These are phyloP conservation scores for Pollimyrus isidori DNA, from an alignment of 2,113 vertebrate species.

Conservation along the genomic window DNA sequence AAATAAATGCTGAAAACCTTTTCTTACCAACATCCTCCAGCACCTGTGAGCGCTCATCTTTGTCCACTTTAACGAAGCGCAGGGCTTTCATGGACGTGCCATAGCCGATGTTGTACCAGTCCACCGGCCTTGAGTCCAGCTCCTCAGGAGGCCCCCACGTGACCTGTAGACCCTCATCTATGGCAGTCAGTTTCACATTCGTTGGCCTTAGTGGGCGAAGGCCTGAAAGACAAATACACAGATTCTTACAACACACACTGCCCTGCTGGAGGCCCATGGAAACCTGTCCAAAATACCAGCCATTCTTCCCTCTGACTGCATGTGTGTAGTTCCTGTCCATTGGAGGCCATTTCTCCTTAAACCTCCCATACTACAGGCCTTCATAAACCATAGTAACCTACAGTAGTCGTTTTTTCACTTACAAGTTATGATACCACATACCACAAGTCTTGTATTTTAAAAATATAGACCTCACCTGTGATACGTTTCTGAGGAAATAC, in stretches of 20 bases:
- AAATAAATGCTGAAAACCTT: background rate
- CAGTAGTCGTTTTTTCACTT: background rate
- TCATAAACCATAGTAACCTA: background rate
- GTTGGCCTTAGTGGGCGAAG: conserved; percentile 57
- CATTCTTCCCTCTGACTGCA: background rate
- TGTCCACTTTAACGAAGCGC: conserved; percentile 55
- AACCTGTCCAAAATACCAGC: background rate
- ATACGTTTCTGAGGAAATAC: background rate
- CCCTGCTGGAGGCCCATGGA: background rate
- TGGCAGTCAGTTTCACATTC: conserved; percentile 60
- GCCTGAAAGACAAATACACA: conserved; percentile 27
- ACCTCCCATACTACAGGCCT: background rate
- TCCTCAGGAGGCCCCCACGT: conserved; percentile 65
- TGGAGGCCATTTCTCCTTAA: background rate
- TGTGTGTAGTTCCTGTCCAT: background rate
- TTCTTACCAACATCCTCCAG: conserved; percentile 67
- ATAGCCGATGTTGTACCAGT: conserved; percentile 59
- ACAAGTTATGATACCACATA: background rate
- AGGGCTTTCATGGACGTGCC: conserved; percentile 66
- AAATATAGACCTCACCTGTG: background rate
- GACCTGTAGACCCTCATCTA: conserved; percentile 57
- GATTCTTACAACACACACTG: background rate
- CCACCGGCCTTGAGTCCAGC: conserved; percentile 56
- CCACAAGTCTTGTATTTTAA: background rate
- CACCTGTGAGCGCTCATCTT: conserved; percentile 50